These are phyloP conservation scores for Papilio elwesi DNA, from an alignment of 2,888 invertebrate species.

Conservation along the genomic window DNA sequence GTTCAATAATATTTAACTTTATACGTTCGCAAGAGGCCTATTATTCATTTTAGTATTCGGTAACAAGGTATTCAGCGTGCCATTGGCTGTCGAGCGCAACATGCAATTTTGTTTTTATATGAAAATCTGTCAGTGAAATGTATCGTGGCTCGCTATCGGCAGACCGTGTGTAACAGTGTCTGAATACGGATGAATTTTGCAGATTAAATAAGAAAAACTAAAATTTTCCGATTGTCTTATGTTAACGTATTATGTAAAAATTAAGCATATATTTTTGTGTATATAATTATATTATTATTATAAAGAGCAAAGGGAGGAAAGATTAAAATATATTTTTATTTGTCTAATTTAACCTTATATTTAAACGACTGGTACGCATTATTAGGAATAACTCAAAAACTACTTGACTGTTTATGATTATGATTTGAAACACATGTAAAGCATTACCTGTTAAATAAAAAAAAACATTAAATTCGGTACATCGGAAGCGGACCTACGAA, in stretches of 20 bases:
- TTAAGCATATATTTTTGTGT: too few relatives aligned
- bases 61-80: conserved; percentile 24
- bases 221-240: neutral
- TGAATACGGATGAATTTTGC: neutral
- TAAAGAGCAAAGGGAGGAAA: too few relatives aligned
- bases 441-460: too few relatives aligned
- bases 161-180: conserved; percentile 1
- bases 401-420: too few relatives aligned
- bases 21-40: conserved; percentile 7
- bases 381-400: too few relatives aligned
- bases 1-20: neutral
- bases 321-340: too few relatives aligned
- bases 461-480: too few relatives aligned
- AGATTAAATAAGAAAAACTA: conserved; percentile 30
- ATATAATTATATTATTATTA: too few relatives aligned
- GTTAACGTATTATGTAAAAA: neutral
- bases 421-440: too few relatives aligned
- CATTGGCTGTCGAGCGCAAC: conserved; percentile 16
- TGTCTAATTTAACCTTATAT: too few relatives aligned
- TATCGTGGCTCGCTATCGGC: neutral
- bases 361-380: too few relatives aligned
- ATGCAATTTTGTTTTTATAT: conserved; percentile 28
- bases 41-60: conserved; percentile 17
- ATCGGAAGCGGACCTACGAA: too few relatives aligned
- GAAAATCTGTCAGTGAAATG: conserved; percentile 29